Conservation (phyloP, 2,113 vertebrate genomes). For the Promerops cafer region DNA sequence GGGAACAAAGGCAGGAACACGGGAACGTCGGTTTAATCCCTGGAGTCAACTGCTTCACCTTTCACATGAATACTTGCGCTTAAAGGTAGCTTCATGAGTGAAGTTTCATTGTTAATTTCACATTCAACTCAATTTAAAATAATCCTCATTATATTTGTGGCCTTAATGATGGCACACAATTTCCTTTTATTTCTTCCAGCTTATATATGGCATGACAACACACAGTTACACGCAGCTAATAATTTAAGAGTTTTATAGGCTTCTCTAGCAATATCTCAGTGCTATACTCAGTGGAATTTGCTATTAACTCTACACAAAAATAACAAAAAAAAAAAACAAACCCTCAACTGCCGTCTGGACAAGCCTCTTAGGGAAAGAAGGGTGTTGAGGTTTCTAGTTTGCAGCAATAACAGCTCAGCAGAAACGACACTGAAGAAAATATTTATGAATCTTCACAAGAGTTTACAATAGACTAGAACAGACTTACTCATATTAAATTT, state of each 20-base stretch:
- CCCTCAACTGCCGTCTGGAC: background rate
- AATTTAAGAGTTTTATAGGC: slow-evolving; percentile 47
- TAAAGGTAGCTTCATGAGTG: background rate
- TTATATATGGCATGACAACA: slow-evolving; percentile 43
- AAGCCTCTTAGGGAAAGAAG: background rate
- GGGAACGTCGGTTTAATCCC: background rate
- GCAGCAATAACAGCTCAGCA: background rate
- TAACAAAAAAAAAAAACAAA: background rate
- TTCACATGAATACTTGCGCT: background rate
- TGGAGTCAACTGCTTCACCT: background rate
- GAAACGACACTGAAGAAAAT: background rate
- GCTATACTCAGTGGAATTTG: background rate
- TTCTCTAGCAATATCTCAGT: slow-evolving; percentile 30
- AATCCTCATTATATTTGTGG: slow-evolving; percentile 51
- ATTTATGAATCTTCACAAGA: background rate
- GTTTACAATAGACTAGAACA: background rate
- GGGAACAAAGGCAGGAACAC: background rate
- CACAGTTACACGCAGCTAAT: background rate
- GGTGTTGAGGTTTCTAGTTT: background rate
- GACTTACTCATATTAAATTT: background rate
- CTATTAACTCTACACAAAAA: background rate
- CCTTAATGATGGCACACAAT: slow-evolving; percentile 2
- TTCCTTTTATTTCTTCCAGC: slow-evolving; percentile 53
- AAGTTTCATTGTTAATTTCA: slow-evolving; percentile 30
- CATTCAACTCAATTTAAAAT: slow-evolving; percentile 32